Conservation (phyloP, 2,888 invertebrate genomes). For the Polymixis flavicincta region DNA sequence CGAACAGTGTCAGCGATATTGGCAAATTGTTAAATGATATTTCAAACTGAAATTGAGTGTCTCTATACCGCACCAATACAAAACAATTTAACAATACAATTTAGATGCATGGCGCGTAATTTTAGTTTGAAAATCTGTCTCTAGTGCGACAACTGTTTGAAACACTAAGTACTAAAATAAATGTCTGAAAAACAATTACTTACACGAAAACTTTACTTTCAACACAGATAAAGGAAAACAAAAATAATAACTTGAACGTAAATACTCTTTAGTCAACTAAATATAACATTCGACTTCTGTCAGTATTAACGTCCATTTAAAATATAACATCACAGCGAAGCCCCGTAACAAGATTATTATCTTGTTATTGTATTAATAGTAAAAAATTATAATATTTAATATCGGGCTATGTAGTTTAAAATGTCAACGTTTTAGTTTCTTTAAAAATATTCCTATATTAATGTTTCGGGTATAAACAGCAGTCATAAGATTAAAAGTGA, state of each 20-base stretch:
- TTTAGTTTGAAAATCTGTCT: background rate
- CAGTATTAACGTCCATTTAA: constrained; percentile 39
- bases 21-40: too few relatives aligned
- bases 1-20: constrained; percentile 6
- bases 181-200: constrained; percentile 12
- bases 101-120: background rate
- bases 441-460: constrained; percentile 71
- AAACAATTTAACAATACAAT: background rate
- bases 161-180: constrained; percentile 1
- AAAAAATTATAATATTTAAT: constrained; percentile 56
- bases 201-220: constrained; percentile 13
- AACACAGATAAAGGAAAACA: constrained; percentile 24
- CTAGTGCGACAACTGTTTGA: background rate
- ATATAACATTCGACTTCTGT: constrained; percentile 24
- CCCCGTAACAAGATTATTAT: constrained; percentile 60
- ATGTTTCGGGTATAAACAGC: constrained; percentile 78
- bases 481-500: constrained; percentile 75
- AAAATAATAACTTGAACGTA: constrained; percentile 42
- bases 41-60: constrained; percentile 6
- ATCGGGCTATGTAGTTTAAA: constrained; percentile 73
- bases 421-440: constrained; percentile 75
- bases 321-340: constrained; percentile 55
- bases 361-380: too few relatives aligned
- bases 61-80: background rate
- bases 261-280: constrained; percentile 31